phyloP scores from a whole-genome alignment of 92 coral and sea anemone genomes.

The Epizoanthus scotinus region DNA sequence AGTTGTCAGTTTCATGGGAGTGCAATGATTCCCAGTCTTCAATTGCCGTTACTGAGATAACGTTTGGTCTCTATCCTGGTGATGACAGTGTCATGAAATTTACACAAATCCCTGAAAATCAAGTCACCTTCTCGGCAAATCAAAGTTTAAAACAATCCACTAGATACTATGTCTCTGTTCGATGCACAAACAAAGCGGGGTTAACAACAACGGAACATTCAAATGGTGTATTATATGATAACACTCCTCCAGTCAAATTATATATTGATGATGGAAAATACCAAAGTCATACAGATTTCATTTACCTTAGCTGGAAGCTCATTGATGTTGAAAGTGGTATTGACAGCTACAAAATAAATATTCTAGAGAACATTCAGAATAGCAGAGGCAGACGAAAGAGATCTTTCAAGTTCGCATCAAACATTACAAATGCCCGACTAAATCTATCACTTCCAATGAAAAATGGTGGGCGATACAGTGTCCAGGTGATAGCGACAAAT shows the following conservation, averaged over 20 bases:
- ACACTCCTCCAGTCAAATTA: constrained; percentile 57
- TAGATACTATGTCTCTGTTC: constrained; percentile 78
- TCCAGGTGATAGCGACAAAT: constrained; percentile 68
- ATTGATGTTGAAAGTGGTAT: constrained; percentile 78
- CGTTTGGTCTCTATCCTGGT: constrained; percentile 85
- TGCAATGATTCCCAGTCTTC: constrained; percentile 67
- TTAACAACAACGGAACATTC: constrained; percentile 49
- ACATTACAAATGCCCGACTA: constrained; percentile 30
- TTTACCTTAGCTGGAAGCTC: constrained; percentile 58
- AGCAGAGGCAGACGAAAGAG: constrained; percentile 34
- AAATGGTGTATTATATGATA: constrained; percentile 68
- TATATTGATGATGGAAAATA: constrained; percentile 64
- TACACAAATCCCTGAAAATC: constrained; percentile 46
- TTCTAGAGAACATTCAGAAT: background rate
- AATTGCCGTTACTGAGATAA: constrained; percentile 49
- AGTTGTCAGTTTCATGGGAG: constrained; percentile 61
- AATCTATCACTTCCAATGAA: constrained; percentile 34
- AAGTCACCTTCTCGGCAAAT: constrained; percentile 32
- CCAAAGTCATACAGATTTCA: constrained; percentile 22
- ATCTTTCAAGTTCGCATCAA: constrained; percentile 45
- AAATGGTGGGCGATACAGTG: constrained; percentile 58
- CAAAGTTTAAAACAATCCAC: constrained; percentile 46
- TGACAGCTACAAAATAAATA: constrained; percentile 18
- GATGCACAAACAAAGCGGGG: constrained; percentile 78
- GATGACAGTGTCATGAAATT: constrained; percentile 50